These are phyloP conservation scores for Meda fulgida DNA, from an alignment of 2,797 vertebrate species.

Conservation along the genomic window DNA sequence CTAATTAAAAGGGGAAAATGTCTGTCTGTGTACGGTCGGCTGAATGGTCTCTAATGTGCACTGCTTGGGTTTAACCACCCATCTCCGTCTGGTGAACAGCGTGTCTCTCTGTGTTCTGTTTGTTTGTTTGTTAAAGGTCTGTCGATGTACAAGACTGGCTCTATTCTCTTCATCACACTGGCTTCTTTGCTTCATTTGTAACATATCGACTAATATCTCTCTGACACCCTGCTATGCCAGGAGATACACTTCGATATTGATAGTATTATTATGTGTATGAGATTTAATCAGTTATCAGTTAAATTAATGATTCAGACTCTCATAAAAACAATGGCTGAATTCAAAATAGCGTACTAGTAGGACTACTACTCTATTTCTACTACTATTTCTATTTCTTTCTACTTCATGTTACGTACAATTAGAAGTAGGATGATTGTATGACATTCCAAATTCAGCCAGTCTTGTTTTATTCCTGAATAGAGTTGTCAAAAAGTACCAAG, in stretches of 20 bases:
- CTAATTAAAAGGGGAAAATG: slow-evolving; percentile 43
- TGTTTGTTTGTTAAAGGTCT: not conserved
- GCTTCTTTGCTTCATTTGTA: not conserved
- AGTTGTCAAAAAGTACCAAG: too few relatives aligned
- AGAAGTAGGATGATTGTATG: not conserved
- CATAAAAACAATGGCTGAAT: not conserved
- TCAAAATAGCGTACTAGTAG: not conserved
- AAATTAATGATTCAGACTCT: not conserved
- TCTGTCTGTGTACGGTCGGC: slow-evolving; percentile 14
- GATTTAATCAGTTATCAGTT: not conserved
- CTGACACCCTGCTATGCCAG: not conserved
- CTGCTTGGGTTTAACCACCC: slow-evolving; percentile 24
- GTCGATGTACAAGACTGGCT: not conserved
- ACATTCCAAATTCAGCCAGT: not conserved
- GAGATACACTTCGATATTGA: not conserved
- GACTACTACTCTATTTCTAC: not conserved
- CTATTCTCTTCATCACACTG: not conserved
- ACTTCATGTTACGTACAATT: not conserved
- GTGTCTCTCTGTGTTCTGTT: slow-evolving; percentile 8
- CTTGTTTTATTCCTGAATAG: not conserved
- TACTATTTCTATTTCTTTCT: not conserved
- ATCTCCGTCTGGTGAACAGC: slow-evolving; percentile 26
- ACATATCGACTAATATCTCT: not conserved
- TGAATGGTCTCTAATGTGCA: slow-evolving; percentile 22
- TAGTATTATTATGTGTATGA: not conserved